Evolutionary conservation across 2,888 invertebrate species (phyloP), one percentile per base, ranked within the genome.

Genomic region (Plagodis dolabraria): DNA sequence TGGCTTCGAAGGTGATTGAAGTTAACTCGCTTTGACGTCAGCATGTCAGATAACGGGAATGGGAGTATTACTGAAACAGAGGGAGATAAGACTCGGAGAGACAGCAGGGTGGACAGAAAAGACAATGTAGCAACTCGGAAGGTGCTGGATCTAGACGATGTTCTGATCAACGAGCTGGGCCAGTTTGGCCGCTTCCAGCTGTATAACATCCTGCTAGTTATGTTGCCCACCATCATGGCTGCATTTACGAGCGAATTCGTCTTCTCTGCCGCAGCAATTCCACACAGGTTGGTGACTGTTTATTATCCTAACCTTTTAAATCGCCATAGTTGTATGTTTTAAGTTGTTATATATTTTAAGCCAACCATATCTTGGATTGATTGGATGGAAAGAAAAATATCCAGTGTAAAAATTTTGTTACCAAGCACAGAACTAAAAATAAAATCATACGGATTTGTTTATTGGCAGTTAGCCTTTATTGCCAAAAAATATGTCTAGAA

Each of bases 141-240:
- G 57, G 71, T 76, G 0, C 33, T 85, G 11, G 85, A 93, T 53
- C 78, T 94, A 63, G 94, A 94, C 65, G 82, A 89, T 51, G 87
- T 94, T 53, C 77, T 94, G 56, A 78, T 86, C 5, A 84, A 87
- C 46, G 92, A 94, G 70, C 70, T 95, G 65, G 95, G 95, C 0
- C 94, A 95, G 76, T 94, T 95, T 65, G 95, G 95, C 10, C 89
- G 89, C 65, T 96, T 94, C 80, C 96, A 96, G 83, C 72, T 94
- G 34, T 76, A 89, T 35, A 94, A 94, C 63, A 94, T 95, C 62
- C 54, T 91, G 42, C 80, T 96, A 57, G 94, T 96, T 46, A 90
- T 94, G 58, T 63, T 96, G 36, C 95, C 95, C 0, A 92, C 95
- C 67, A 86, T 95, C 57, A 94, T 95, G 79, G 94, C 95, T 2